Evolutionary conservation across 2,797 vertebrate species (phyloP).

Genomic region (Peromyscus aztecus): DNA sequence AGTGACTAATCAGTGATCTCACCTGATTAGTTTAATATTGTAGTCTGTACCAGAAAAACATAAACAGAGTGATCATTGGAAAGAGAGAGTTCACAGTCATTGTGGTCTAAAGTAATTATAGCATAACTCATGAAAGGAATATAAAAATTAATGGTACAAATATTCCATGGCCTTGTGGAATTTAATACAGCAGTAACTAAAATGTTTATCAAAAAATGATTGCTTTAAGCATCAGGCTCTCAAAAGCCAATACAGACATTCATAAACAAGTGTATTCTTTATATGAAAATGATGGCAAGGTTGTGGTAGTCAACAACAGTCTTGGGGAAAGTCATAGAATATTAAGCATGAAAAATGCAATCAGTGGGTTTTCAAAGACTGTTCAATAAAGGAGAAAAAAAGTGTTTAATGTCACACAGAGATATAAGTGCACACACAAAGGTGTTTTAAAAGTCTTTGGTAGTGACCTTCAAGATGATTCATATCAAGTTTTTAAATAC

Average conservation of each 20-base stretch:
- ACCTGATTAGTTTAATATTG: neutral
- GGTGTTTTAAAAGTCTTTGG: neutral
- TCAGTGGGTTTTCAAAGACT: neutral
- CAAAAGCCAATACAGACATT: neutral
- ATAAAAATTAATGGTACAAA: neutral
- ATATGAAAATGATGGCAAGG: neutral
- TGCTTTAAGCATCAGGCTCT: neutral
- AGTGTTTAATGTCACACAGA: neutral
- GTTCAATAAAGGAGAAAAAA: neutral
- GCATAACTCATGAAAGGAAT: neutral
- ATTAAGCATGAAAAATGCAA: neutral
- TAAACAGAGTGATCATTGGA: neutral
- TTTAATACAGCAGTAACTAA: neutral
- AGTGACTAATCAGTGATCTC: neutral
- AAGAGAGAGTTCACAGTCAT: neutral
- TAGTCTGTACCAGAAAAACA: neutral
- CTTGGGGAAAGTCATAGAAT: neutral
- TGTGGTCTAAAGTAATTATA: neutral
- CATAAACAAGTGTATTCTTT: neutral
- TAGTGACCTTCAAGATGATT: neutral
- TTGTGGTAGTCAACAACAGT: neutral
- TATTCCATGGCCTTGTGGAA: neutral
- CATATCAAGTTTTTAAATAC: neutral
- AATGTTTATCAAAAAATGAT: neutral
- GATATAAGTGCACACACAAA: neutral